Evolutionary conservation across 2,113 vertebrate genomes (phyloP), one percentile per base, ranked within the genome.

Genomic region (Pangasianodon hypophthalmus): DNA sequence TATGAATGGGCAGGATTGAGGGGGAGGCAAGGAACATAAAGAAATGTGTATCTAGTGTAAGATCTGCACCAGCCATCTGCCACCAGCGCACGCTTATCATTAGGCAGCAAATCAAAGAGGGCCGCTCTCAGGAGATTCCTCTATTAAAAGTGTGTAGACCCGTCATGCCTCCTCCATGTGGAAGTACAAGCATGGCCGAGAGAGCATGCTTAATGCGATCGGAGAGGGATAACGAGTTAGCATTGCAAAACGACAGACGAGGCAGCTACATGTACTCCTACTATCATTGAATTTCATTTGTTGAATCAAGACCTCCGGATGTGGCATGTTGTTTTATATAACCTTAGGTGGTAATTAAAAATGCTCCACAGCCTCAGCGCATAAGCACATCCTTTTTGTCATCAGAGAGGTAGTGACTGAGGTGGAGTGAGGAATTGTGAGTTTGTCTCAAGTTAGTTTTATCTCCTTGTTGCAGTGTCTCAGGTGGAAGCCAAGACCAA

Each of bases 41-140:
- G 96, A 97, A 97, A 96, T 95, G 94, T 92, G 95, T 95, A 94
- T 94, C 95, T 92, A 93, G 92, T 91, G 95, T 93, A 95, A 95
- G 94, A 95, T 91, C 93, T 93, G 85, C 95, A 95, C 93, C 92
- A 85, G 73, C 97, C 97, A 97, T 97, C 97, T 98, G 97, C 94
- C 96, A 95, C 92, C 93, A 69, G 91, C 52, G 93, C 95, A 94
- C 95, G 95, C 94, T 96, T 93, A 94, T 95, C 96, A 96, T 94
- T 94, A 93, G 94, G 95, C 95, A 93, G 94, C 92, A 93, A 96
- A 96, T 96, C 95, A 96, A 95, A 94, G 94, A 87, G 93, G 92
- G 93, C 90, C 92, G 86, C 93, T 95, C 96, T 95, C 94, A 92
- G 94, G 95, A 95, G 95, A 95, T 24, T 93, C 92, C 93, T 93